phyloP scores from a whole-genome alignment of 2,797 vertebrate species.

The Potorous gilbertii region DNA sequence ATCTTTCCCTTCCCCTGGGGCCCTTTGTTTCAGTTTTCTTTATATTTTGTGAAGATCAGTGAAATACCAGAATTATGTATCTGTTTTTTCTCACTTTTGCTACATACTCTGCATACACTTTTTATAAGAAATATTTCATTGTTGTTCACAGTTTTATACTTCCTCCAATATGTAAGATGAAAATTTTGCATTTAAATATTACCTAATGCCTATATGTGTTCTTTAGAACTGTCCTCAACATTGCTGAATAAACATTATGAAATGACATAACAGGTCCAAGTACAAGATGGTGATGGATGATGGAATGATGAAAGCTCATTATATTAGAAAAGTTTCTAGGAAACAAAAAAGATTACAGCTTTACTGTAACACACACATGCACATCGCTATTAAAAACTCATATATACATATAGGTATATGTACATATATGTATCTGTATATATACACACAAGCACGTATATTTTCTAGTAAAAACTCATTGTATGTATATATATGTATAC shows the following conservation, averaged over 20 bases:
- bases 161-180: background rate
- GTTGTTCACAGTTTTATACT: background rate
- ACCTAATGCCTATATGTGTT: background rate
- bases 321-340: background rate
- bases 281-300: background rate
- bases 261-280: background rate
- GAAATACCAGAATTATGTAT: background rate
- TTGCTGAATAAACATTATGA: background rate
- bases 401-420: background rate
- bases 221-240: background rate
- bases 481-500: too few species aligned
- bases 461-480: background rate
- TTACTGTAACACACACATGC: background rate
- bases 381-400: background rate
- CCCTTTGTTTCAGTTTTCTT: background rate
- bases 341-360: background rate
- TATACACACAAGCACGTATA: background rate
- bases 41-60: background rate
- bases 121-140: slow-evolving; percentile 4
- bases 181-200: slow-evolving; percentile 21
- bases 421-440: too few species aligned
- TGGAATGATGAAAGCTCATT: background rate
- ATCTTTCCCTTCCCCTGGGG: background rate
- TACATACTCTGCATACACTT: background rate
- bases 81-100: background rate